These are phyloP conservation scores for Platyscapa corneri DNA, from an alignment of 1,140 invertebrate species.

Conservation along the genomic window DNA sequence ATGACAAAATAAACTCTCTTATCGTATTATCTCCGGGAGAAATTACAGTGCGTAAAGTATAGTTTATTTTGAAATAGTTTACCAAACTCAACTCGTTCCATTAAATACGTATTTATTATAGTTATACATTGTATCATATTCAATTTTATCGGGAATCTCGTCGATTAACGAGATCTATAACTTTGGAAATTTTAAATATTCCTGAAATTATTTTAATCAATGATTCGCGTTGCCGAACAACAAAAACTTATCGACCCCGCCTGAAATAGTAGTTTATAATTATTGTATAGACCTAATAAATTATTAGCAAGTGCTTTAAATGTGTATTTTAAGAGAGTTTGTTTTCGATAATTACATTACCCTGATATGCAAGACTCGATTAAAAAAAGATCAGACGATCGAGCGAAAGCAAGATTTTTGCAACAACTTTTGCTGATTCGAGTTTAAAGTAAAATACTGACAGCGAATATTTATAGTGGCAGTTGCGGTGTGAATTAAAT, in stretches of 20 bases:
- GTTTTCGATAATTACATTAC: neutral
- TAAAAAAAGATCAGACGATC: neutral
- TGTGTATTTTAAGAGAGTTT: neutral
- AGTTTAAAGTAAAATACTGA: neutral
- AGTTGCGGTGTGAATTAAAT: conserved; percentile 12
- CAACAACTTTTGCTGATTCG: neutral
- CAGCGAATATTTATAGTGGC: neutral
- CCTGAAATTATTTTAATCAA: neutral
- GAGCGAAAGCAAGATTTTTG: neutral
- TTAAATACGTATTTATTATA: neutral
- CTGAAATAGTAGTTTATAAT: neutral
- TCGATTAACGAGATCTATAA: neutral
- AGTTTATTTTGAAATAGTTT: neutral
- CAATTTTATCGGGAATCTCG: neutral
- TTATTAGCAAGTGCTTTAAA: neutral
- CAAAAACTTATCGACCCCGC: neutral
- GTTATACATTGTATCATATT: neutral
- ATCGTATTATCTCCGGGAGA: neutral
- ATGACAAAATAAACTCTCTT: neutral
- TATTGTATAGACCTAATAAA: neutral
- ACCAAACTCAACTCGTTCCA: neutral
- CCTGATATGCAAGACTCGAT: neutral
- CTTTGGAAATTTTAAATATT: neutral
- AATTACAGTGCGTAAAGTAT: neutral
- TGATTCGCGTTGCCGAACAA: neutral